These are phyloP conservation scores for Telenomus remus DNA, from an alignment of 1,140 invertebrate species.

Conservation along the genomic window DNA sequence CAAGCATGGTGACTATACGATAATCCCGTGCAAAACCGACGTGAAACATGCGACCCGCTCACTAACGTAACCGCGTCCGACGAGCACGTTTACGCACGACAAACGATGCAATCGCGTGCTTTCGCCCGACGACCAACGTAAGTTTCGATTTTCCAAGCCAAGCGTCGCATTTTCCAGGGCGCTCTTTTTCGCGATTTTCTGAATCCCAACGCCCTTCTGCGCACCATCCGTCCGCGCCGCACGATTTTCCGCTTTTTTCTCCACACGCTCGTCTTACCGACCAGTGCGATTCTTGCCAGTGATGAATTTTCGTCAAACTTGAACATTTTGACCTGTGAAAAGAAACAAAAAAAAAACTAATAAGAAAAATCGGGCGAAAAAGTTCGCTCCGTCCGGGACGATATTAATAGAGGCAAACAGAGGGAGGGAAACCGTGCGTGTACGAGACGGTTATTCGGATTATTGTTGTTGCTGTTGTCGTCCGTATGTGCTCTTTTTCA, in stretches of 20 bases:
- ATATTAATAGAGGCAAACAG: conserved; percentile 33
- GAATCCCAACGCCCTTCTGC: neutral
- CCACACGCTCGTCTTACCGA: no score
- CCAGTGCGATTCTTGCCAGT: no score
- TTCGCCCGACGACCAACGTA: conserved; percentile 63
- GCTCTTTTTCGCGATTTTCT: neutral
- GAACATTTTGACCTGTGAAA: neutral
- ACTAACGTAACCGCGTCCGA: conserved; percentile 51
- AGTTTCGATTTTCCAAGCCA: conserved; percentile 53
- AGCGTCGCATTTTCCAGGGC: conserved; percentile 37
- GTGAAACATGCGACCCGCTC: conserved; percentile 64
- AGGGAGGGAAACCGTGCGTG: conserved; percentile 24
- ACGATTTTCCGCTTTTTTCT: neutral
- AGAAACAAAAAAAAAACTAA: conserved; percentile 3
- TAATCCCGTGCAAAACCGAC: conserved; percentile 58
- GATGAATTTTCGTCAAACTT: neutral
- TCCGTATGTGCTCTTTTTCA: neutral
- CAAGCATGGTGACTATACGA: conserved; percentile 69
- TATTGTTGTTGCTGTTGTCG: conserved; percentile 23
- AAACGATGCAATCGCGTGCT: conserved; percentile 64
- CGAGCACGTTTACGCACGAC: conserved; percentile 42
- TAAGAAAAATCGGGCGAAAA: conserved; percentile 9
- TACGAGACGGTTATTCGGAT: conserved; percentile 21
- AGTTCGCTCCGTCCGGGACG: neutral
- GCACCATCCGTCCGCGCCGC: neutral